Evolutionary conservation across 2,797 vertebrate species (phyloP).

Genomic region (Squalus acanthias): DNA sequence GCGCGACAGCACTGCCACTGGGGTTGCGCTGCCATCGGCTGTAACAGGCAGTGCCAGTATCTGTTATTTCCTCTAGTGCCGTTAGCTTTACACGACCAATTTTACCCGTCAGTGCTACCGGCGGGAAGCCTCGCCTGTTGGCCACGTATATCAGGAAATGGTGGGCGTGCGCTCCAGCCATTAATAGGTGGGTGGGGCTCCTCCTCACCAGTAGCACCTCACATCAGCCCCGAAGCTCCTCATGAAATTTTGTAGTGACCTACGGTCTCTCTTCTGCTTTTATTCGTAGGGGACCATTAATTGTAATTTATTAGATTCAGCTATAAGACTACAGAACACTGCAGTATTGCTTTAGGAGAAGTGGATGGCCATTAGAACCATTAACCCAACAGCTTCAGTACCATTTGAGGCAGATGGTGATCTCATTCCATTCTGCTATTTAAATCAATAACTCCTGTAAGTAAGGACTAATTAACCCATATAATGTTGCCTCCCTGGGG

Average conservation of each 20-base stretch:
- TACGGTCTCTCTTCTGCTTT: no score
- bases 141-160: background rate
- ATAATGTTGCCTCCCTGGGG: slow-evolving; percentile 1
- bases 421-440: slow-evolving; percentile 3
- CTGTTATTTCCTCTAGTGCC: background rate
- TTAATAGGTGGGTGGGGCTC: background rate
- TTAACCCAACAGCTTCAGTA: background rate
- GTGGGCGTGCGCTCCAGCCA: background rate
- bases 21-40: background rate
- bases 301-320: background rate
- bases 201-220: background rate
- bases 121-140: background rate
- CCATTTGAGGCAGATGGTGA: background rate
- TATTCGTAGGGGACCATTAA: background rate
- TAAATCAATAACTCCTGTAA: background rate
- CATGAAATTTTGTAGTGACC: background rate
- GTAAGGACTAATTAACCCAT: background rate
- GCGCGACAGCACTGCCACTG: background rate
- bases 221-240: background rate
- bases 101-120: background rate
- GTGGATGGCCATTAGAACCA: background rate
- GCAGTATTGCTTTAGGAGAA: background rate
- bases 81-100: background rate
- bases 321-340: background rate
- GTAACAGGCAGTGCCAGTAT: background rate